Evolutionary conservation across 2,113 vertebrate species (phyloP).

Genomic region (Entelurus aequoreus): DNA sequence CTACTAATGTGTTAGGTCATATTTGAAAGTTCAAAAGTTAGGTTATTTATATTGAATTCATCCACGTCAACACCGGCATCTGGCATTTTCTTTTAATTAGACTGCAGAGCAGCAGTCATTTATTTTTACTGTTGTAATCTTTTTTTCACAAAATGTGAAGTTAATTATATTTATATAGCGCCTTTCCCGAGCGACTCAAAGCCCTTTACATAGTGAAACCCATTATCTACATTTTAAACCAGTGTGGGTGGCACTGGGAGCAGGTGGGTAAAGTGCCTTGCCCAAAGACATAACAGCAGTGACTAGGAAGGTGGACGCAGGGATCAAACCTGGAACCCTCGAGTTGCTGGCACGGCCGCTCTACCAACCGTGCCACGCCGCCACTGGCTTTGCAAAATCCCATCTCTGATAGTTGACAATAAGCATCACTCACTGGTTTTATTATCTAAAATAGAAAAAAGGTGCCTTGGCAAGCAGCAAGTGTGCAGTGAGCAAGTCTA

Average conservation of each 20-base stretch:
- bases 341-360: no score
- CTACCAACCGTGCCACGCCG: neutral
- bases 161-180: no score
- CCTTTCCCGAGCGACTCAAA: no score
- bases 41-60: no score
- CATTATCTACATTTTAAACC: no score
- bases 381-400: neutral
- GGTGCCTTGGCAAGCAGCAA: conserved; percentile 1
- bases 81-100: neutral
- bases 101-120: conserved; percentile 8
- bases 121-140: neutral
- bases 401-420: neutral
- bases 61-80: neutral
- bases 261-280: no score
- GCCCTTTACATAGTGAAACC: no score
- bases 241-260: no score
- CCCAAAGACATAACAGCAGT: no score
- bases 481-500: neutral
- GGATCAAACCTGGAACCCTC: no score
- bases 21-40: conserved; percentile 26
- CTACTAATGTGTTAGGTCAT: conserved; percentile 7
- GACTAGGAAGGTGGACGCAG: no score
- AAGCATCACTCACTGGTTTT: neutral
- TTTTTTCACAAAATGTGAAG: neutral
- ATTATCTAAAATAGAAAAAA: neutral